phyloP scores from a whole-genome alignment of 2,797 vertebrate genomes.

The Poeciliopsis gracilis region DNA sequence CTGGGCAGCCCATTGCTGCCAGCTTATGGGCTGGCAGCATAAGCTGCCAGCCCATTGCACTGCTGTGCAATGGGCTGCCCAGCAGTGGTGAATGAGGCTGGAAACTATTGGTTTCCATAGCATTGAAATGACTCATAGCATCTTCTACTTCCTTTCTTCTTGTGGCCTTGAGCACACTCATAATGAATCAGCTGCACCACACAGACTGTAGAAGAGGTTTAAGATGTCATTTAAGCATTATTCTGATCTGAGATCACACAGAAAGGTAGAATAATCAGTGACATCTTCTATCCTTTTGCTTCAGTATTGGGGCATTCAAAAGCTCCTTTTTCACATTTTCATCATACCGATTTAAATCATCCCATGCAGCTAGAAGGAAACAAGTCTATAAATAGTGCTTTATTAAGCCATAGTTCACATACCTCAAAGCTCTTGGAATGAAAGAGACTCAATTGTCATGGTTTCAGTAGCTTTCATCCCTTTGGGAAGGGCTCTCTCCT shows the following conservation, averaged over 20 bases:
- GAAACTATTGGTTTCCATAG: conserved; percentile 36
- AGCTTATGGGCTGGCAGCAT: too few species aligned
- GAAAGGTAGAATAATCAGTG: neutral
- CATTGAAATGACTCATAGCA: conserved; percentile 33
- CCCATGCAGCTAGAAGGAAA: neutral
- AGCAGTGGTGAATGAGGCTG: conserved; percentile 11
- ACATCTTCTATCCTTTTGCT: neutral
- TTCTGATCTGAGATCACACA: neutral
- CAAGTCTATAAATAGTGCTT: neutral
- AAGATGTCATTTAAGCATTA: neutral
- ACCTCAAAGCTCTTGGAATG: conserved; percentile 16
- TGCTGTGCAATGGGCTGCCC: neutral
- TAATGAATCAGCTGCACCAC: conserved; percentile 9
- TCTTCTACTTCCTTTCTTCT: conserved; percentile 16
- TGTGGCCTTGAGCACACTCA: conserved; percentile 25
- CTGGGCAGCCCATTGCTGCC: too few species aligned
- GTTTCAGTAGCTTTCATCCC: neutral
- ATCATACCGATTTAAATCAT: conserved; percentile 1
- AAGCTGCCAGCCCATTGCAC: too few species aligned
- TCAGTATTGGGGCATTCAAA: neutral
- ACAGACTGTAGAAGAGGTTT: neutral
- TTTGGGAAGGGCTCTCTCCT: neutral
- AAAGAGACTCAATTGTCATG: conserved; percentile 7
- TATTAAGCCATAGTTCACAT: conserved; percentile 1
- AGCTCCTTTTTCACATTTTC: neutral